Percentiles rank a stretch among this genome's conserved stretches.
phyloP scores from a whole-genome alignment of 2,888 invertebrate species.

The Steinernema scapterisci region DNA sequence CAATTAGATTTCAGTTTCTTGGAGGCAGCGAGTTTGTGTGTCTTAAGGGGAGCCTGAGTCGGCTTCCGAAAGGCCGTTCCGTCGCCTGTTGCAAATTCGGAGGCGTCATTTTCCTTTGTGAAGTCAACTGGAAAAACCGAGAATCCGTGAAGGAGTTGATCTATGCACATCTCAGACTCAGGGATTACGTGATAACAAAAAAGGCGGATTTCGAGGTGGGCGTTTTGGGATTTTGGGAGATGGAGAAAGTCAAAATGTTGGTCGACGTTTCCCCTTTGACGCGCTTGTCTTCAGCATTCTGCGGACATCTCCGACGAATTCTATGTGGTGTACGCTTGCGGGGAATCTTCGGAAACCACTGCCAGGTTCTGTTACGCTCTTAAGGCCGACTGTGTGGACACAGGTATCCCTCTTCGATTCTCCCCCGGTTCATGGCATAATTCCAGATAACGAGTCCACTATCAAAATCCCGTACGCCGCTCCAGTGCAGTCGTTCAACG shows the following conservation, averaged over 20 bases:
- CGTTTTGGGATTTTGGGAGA: no score
- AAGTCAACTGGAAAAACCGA: not conserved
- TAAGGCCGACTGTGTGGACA: constrained; percentile 10
- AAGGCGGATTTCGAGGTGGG: not conserved
- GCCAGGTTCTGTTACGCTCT: not conserved
- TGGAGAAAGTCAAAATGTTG: no score
- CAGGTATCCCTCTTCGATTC: not conserved
- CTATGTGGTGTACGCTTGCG: constrained; percentile 15
- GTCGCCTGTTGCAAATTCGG: constrained; percentile 19
- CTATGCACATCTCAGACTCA: not conserved
- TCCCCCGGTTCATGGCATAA: no score
- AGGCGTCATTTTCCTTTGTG: constrained; percentile 20
- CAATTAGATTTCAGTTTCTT: constrained; percentile 2
- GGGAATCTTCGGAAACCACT: not conserved
- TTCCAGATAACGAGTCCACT: not conserved
- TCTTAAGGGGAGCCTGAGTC: not conserved
- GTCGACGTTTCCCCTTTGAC: no score
- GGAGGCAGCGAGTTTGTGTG: constrained; percentile 1
- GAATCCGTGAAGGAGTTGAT: not conserved
- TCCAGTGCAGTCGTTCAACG: not conserved
- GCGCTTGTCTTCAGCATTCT: not conserved
- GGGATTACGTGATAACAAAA: not conserved
- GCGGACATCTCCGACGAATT: constrained; percentile 14
- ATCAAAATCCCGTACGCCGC: no score
- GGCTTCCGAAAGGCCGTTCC: constrained; percentile 4